Conservation (phyloP, 2,888 invertebrate species). For the Patella depressa region DNA sequence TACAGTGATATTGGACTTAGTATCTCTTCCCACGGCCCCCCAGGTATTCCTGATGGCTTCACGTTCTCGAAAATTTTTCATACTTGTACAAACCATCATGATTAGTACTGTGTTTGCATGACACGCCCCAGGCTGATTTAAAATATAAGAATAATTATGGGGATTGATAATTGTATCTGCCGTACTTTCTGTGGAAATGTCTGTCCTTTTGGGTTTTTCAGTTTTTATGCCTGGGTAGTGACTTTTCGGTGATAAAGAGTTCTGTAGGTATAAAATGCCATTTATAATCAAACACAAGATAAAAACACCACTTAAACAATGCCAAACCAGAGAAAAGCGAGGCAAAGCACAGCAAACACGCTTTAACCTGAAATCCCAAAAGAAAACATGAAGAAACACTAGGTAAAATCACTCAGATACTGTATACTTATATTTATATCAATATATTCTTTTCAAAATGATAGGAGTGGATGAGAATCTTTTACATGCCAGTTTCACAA, state of each 20-base stretch:
- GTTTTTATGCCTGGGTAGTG: too few species aligned
- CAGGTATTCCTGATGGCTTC: constrained; percentile 63
- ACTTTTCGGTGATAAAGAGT: too few species aligned
- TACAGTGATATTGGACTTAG: constrained; percentile 41
- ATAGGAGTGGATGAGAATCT: too few species aligned
- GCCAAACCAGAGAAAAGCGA: background rate
- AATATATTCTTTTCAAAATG: too few species aligned
- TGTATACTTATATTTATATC: too few species aligned
- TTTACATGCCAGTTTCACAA: too few species aligned
- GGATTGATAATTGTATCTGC: constrained; percentile 9
- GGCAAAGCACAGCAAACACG: too few species aligned
- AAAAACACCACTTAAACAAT: constrained; percentile 15
- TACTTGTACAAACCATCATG: constrained; percentile 57
- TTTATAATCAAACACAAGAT: constrained; percentile 16
- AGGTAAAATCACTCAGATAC: too few species aligned
- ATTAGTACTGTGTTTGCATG: constrained; percentile 33
- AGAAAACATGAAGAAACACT: too few species aligned
- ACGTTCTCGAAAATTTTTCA: constrained; percentile 51
- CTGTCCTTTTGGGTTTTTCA: background rate
- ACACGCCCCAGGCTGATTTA: constrained; percentile 37
- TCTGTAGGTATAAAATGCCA: constrained; percentile 7
- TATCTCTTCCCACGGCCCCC: constrained; percentile 50
- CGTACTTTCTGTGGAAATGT: background rate
- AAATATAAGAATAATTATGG: constrained; percentile 29
- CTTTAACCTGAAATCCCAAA: too few species aligned